phyloP scores from a whole-genome alignment of 1,140 invertebrate species.

The Aradophagus sp. region DNA sequence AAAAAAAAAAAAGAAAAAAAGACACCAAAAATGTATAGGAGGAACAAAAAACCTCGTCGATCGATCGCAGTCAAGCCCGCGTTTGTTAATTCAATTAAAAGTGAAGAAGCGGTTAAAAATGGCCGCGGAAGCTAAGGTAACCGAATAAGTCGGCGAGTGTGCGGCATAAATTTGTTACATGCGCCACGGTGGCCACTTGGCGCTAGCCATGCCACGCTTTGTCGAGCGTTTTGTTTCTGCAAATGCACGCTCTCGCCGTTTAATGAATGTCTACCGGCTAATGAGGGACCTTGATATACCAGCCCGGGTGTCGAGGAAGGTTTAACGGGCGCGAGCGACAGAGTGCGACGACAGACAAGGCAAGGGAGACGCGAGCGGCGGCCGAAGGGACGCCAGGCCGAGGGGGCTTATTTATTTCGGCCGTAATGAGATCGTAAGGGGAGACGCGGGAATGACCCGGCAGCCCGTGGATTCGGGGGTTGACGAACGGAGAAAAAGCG shows the following conservation, averaged over 20 bases:
- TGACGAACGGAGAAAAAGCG: conserved; percentile 50
- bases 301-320: conserved; percentile 46
- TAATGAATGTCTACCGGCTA: conserved; percentile 57
- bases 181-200: conserved; percentile 34
- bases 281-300: conserved; percentile 57
- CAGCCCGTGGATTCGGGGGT: conserved; percentile 9
- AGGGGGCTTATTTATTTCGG: conserved; percentile 60
- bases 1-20: too few relatives aligned
- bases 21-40: too few relatives aligned
- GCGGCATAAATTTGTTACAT: conserved; percentile 46
- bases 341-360: conserved; percentile 41
- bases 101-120: conserved; percentile 32
- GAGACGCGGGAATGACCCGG: conserved; percentile 53
- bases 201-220: conserved; percentile 43
- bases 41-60: too few relatives aligned
- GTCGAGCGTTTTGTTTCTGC: conserved; percentile 57
- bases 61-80: conserved; percentile 2
- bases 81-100: conserved; percentile 42
- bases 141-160: conserved; percentile 41
- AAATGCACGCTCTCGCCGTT: conserved; percentile 52
- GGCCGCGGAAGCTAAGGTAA: conserved; percentile 31
- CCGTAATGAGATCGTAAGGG: conserved; percentile 62
- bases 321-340: conserved; percentile 36
- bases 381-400: conserved; percentile 48
- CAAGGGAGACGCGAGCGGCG: conserved; percentile 39